Evolutionary conservation across 2,888 invertebrate species (phyloP), one percentile per base, ranked within the genome.

Genomic region (Leptarthrus brevirostris): DNA sequence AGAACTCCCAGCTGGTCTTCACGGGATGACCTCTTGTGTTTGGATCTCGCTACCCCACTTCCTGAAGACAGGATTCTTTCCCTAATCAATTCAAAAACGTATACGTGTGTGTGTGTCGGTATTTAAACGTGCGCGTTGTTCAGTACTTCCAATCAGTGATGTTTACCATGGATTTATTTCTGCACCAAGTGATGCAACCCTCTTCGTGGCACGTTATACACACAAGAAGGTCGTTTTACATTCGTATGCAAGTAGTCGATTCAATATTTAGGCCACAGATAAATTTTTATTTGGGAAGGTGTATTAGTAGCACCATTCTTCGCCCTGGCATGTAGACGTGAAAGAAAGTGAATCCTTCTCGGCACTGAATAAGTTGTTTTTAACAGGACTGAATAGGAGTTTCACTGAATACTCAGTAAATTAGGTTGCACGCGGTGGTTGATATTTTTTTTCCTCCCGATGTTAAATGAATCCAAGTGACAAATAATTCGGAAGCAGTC

Each of bases 221-320:
- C n/a, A 40, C 8, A n/a, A 3, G 12, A n/a, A 12, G 40, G 40
- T 40, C 40, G 40, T 12, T 40, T 40, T 40, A 40, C n/a, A 40
- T 40, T 24, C 24, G 64, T 36, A 44, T 47, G 47, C 22, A 64
- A 64, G 64, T 44, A 20, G 47, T 64, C 44, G 22, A 49, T 56
- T 64, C 53, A 30, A 49, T 74, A 74, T 72, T 74, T 72, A 66
- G 72, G 72, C 16, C 74, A n/a, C n/a, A 74, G 66, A 74, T 72
- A 72, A 54, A 47, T 72, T 71, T 20, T 40, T 58, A 70, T 61
- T 66, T 64, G 56, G 72, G n/a, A 14, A n/a, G 6, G 22, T 30
- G 53, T 73, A 44, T 6, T 74, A 26, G 49, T 40, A 30, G 53
- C 74, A 47, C 24, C 49, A 36, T 52, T 61, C 16, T 61, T 40